A percentile compares a stretch with the other conserved stretches of the same genome.
Evolutionary conservation across 2,888 invertebrate genomes (phyloP).

Genomic region (Patella caerulea): DNA sequence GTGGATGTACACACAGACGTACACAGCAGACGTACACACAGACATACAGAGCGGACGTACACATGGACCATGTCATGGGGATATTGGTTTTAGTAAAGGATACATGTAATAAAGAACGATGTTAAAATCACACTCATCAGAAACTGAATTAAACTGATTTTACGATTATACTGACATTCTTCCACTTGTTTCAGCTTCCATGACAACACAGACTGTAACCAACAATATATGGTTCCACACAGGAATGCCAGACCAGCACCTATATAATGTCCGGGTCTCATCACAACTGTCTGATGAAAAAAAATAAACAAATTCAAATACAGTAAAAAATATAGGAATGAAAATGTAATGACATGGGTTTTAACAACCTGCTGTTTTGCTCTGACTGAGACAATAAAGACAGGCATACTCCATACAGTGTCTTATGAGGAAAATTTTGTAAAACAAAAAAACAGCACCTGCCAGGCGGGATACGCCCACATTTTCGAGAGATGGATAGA

Average conservation of each 20-base stretch:
- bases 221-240: slow-evolving; percentile 52
- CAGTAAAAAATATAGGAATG: no score
- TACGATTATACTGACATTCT: slow-evolving; percentile 11
- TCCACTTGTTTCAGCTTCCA: slow-evolving; percentile 36
- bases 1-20: no score
- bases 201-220: slow-evolving; percentile 52
- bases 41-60: background rate
- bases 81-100: slow-evolving; percentile 33
- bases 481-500: no score
- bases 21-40: no score
- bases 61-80: no score
- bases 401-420: no score
- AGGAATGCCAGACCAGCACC: slow-evolving; percentile 57
- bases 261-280: slow-evolving; percentile 50
- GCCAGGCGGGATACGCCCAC: no score
- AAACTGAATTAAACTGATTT: slow-evolving; percentile 36
- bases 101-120: slow-evolving; percentile 44
- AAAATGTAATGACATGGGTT: no score
- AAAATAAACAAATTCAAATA: background rate
- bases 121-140: slow-evolving; percentile 39
- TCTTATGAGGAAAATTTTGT: no score
- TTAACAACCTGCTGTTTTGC: no score
- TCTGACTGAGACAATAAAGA: no score
- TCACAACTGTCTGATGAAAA: slow-evolving; percentile 37
- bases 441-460: no score